Evolutionary conservation across 2,113 vertebrate species (phyloP), one percentile per base, ranked within the genome.

Genomic region (Xiphophorus maculatus): DNA sequence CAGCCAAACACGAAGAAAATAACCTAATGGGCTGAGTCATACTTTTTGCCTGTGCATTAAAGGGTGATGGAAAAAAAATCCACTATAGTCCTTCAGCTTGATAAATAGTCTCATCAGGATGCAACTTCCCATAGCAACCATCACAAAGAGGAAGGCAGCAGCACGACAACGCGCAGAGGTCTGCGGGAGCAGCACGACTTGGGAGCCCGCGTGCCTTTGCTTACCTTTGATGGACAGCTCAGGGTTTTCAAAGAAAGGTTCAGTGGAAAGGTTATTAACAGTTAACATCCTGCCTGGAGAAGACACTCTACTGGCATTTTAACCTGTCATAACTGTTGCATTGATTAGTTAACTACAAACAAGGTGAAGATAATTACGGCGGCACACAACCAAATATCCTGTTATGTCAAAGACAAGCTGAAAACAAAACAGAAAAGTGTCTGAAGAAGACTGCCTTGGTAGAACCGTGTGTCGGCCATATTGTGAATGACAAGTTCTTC

Each of bases 101-200:
- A 77, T 64, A 29, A 66, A 54, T 22, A 17, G 28, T 72, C 76
- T 74, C 63, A 76, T 2, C 60, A 68, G 61, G 42, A 79, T 48
- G 40, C 40, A 82, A 51, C 58, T 73, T 63, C 73, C 40, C 66
- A 80, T 71, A 72, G 74, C 74, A 74, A 82, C 77, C 30, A 67
- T 63, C 63, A 30, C 29, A 40, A 35, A n/a, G 63, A 81, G 48
- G 48, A 32, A 63, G 65, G 72, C 32, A 66, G 79, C 82, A 62
- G 66, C 44, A 5, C 73, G 75, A 74, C 25, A 44, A 14, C n/a
- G 61, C 29, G 62, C 79, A 63, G 14, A 74, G 3, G 42, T 66
- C 74, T 77, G 81, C 63, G 62, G 3, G 78, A 74, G 76, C 2
- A 66, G 64, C 79, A 60, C 58, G 67, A 76, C 75, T 29, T 77